Conservation (phyloP, 2,888 invertebrate genomes). For the Crossocerus cetratus region DNA sequence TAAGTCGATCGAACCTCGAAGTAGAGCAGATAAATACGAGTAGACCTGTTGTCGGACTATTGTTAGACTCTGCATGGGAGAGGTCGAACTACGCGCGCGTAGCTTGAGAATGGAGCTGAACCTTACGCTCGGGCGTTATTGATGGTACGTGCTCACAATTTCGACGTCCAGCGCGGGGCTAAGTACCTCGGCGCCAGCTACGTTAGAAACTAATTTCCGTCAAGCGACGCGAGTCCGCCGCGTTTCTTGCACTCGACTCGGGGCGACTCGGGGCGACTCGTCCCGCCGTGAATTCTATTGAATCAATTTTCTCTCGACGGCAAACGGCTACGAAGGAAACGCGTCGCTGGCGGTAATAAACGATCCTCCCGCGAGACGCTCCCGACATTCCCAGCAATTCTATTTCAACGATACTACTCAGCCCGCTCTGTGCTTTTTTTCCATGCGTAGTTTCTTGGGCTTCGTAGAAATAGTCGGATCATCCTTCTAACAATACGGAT, state of each 20-base stretch:
- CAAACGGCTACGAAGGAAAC: conserved; percentile 1
- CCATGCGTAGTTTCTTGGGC: too few relatives aligned
- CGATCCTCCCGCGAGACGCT: neutral
- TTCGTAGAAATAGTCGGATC: too few relatives aligned
- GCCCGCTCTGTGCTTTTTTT: neutral
- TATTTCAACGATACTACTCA: neutral
- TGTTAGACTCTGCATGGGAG: too few relatives aligned
- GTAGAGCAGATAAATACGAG: too few relatives aligned
- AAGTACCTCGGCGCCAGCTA: conserved; percentile 28
- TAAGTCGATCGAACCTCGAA: too few relatives aligned
- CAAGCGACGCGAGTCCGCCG: conserved; percentile 23
- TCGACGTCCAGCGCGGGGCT: conserved; percentile 14
- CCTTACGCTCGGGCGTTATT: neutral
- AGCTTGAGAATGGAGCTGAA: too few relatives aligned
- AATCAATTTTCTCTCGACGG: conserved; percentile 33
- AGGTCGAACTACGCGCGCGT: too few relatives aligned
- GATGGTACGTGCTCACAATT: neutral
- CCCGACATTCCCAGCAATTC: too few relatives aligned
- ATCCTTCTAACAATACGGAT: too few relatives aligned
- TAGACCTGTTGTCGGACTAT: too few relatives aligned
- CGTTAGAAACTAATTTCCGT: conserved; percentile 29
- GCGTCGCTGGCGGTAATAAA: neutral
- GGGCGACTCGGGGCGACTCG: neutral
- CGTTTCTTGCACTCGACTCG: conserved; percentile 9
- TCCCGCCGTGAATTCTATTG: conserved; percentile 39